Evolutionary conservation across 2,888 invertebrate genomes (phyloP).

Genomic region (Tribolium freemani): DNA sequence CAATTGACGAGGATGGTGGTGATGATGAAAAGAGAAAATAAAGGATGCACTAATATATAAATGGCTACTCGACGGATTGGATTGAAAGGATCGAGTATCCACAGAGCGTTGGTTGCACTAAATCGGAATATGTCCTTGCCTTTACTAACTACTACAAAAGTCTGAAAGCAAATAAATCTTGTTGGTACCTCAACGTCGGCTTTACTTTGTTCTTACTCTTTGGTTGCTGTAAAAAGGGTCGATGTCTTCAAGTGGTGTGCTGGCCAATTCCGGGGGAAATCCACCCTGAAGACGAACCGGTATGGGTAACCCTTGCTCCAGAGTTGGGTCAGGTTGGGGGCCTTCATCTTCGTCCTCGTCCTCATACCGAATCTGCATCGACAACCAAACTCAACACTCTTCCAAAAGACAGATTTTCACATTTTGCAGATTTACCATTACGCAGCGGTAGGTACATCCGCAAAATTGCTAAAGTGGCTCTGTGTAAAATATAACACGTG

Average conservation of each 20-base stretch:
- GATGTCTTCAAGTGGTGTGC: constrained; percentile 98
- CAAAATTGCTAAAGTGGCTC: constrained; percentile 8
- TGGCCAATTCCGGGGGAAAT: constrained; percentile 94
- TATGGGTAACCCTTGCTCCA: constrained; percentile 96
- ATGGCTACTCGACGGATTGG: constrained; percentile 97
- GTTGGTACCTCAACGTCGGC: not conserved
- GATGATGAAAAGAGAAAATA: constrained; percentile 98
- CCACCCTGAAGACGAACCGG: constrained; percentile 95
- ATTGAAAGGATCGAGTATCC: constrained; percentile 97
- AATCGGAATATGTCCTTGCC: constrained; percentile 99
- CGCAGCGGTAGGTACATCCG: constrained; percentile 1
- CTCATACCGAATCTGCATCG: constrained; percentile 89
- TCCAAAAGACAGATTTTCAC: not conserved
- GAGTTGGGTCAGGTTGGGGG: constrained; percentile 95
- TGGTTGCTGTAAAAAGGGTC: constrained; percentile 96
- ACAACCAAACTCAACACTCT: not conserved
- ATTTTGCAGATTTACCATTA: constrained; percentile 13
- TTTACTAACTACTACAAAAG: constrained; percentile 98
- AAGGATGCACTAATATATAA: constrained; percentile 97
- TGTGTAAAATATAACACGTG: constrained; percentile 20
- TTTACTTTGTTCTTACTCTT: constrained; percentile 76
- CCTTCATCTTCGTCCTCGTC: constrained; percentile 98
- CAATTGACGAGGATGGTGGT: constrained; percentile 99
- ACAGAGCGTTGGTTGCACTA: constrained; percentile 96
- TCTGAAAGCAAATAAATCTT: constrained; percentile 73